Percentiles rank a stretch among this genome's conserved stretches.
Conservation (phyloP, 92 coral and sea anemone species). For the Bergia puertoricense region DNA sequence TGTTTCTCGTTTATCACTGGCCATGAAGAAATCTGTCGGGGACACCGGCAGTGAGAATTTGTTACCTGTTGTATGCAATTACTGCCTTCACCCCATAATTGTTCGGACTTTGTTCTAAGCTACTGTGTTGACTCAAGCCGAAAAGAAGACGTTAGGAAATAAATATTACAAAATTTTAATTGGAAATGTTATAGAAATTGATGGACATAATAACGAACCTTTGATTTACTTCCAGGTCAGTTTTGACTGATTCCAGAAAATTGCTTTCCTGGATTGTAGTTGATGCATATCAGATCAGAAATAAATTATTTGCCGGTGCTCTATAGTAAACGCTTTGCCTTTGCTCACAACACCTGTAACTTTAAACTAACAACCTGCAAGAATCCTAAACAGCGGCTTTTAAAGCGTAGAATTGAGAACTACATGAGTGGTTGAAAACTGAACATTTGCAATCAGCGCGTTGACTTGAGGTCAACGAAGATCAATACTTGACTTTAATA, state of each 20-base stretch:
- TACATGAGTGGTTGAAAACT: not conserved
- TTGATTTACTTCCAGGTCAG: not conserved
- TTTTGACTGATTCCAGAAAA: not conserved
- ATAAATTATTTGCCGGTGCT: constrained; percentile 13
- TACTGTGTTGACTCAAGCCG: not conserved
- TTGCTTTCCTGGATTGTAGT: not conserved
- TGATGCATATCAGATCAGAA: constrained; percentile 33
- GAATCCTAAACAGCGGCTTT: constrained; percentile 10
- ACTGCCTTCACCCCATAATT: not conserved
- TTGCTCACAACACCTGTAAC: constrained; percentile 24
- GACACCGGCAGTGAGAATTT: not conserved
- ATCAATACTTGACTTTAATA: not conserved
- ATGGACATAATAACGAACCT: not conserved
- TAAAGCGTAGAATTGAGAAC: not conserved
- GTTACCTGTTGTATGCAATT: not conserved
- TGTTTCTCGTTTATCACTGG: not conserved
- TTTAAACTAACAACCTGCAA: constrained; percentile 14
- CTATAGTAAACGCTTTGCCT: not conserved
- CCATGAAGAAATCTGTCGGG: not conserved
- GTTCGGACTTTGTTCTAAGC: not conserved
- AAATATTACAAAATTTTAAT: no score
- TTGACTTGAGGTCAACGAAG: no score
- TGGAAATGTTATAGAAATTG: not conserved
- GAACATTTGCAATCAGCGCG: not conserved
- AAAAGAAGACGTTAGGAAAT: not conserved